Evolutionary conservation across 2,888 invertebrate species (phyloP).

Genomic region (Apantesis nais): DNA sequence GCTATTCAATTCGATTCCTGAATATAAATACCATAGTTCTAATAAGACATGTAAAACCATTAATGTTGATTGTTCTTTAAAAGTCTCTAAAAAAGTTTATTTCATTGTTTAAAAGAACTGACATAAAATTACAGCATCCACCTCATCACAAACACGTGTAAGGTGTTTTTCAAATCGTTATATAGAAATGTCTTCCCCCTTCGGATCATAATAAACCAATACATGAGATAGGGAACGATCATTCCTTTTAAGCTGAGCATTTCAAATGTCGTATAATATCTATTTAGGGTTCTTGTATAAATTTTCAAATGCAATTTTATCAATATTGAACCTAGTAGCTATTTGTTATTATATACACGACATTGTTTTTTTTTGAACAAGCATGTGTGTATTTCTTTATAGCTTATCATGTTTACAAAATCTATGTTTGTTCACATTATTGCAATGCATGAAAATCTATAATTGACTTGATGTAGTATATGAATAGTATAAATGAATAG

Average conservation of each 20-base stretch:
- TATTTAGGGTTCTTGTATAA: slow-evolving; percentile 32
- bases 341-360: neutral
- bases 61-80: neutral
- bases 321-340: slow-evolving; percentile 18
- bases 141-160: neutral
- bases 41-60: neutral
- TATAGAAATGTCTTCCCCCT: slow-evolving; percentile 32
- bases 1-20: neutral
- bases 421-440: too few species aligned
- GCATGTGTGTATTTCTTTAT: too few species aligned
- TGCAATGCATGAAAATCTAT: too few species aligned
- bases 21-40: neutral
- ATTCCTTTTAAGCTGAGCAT: slow-evolving; percentile 48
- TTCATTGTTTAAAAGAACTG: neutral
- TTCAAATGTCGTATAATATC: slow-evolving; percentile 45
- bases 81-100: neutral
- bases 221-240: slow-evolving; percentile 48
- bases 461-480: too few species aligned
- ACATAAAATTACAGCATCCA: neutral
- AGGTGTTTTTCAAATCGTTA: slow-evolving; percentile 20
- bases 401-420: too few species aligned
- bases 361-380: too few species aligned
- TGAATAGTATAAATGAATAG: too few species aligned
- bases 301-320: slow-evolving; percentile 33
- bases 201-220: slow-evolving; percentile 61